Evolutionary conservation across 2,797 vertebrate species (phyloP).

Genomic region (Dicrostonyx torquatus): DNA sequence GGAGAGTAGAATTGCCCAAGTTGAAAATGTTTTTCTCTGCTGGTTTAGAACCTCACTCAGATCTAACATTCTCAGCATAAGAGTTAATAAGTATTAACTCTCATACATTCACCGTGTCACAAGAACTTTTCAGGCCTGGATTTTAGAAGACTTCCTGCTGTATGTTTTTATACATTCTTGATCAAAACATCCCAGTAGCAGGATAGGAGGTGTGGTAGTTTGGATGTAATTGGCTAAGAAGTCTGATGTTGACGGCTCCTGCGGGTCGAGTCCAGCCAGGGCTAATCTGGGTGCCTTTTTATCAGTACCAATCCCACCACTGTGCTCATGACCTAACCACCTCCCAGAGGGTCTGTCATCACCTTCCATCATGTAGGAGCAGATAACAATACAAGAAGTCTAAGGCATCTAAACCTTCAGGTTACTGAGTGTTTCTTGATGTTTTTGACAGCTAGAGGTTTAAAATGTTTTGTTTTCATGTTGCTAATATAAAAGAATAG

Average conservation of each 20-base stretch:
- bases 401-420: neutral
- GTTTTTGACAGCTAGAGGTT: neutral
- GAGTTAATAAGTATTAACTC: no score
- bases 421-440: neutral
- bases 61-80: no score
- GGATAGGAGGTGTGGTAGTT: neutral
- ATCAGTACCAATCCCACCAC: neutral
- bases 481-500: neutral
- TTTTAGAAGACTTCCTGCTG: slow-evolving; percentile 15
- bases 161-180: neutral
- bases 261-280: neutral
- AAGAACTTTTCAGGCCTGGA: slow-evolving; percentile 32
- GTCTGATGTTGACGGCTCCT: neutral
- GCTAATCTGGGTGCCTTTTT: neutral
- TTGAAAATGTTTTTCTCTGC: no score
- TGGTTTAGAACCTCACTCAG: no score
- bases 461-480: neutral
- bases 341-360: neutral
- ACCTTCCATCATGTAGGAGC: neutral
- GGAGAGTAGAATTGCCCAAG: no score
- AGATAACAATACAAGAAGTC: neutral
- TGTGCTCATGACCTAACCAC: neutral
- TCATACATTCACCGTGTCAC: no score
- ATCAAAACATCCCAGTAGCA: neutral
- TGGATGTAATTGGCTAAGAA: neutral